These are phyloP conservation scores for Microtus oregoni DNA, from an alignment of 2,113 vertebrate species.

Conservation along the genomic window DNA sequence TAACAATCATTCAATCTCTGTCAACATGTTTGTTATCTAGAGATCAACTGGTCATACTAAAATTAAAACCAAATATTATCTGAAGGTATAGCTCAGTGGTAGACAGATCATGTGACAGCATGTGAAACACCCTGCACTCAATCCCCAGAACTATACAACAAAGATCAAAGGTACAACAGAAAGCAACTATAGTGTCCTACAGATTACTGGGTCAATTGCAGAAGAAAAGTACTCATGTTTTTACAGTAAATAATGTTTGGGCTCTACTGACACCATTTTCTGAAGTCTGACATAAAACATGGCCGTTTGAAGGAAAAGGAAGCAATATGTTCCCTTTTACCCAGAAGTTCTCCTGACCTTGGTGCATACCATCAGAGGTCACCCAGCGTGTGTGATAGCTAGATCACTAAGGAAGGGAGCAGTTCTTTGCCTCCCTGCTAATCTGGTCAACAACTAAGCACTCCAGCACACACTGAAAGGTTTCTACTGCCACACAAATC, in stretches of 20 bases:
- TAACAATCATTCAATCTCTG: conserved; percentile 60
- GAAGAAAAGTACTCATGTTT: background rate
- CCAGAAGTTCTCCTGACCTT: background rate
- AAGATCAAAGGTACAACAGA: conserved; percentile 33
- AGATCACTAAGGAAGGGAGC: background rate
- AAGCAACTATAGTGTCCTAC: background rate
- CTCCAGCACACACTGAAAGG: background rate
- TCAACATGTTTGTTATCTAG: conserved; percentile 64
- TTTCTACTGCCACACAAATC: background rate
- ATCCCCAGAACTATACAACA: background rate
- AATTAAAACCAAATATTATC: background rate
- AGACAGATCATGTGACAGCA: background rate
- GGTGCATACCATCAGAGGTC: background rate
- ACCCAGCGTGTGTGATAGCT: background rate
- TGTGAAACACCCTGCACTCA: background rate
- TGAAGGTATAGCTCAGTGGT: background rate
- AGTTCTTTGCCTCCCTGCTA: background rate
- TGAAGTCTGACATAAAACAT: background rate
- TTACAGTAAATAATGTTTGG: conserved; percentile 1
- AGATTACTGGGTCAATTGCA: background rate
- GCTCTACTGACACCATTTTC: background rate
- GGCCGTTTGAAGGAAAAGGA: background rate
- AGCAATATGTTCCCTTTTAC: background rate
- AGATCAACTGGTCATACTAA: conserved; percentile 27
- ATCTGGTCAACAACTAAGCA: background rate